Conservation (phyloP, 1,140 invertebrate species). For the Lanistes nyassanus region DNA sequence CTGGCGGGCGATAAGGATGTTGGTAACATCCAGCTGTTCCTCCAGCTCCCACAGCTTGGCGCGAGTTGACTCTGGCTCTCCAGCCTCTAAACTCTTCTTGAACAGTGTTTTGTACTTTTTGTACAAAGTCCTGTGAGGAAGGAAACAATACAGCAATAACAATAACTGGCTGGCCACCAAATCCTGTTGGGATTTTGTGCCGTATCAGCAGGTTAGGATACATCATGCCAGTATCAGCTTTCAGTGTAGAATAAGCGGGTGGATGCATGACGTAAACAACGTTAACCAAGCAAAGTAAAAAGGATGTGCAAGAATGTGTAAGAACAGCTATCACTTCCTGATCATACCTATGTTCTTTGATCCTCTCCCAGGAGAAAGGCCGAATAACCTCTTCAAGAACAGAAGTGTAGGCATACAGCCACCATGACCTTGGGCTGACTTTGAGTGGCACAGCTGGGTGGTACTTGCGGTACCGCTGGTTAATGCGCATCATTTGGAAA, state of each 20-base stretch:
- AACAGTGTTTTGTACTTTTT: conserved; percentile 79
- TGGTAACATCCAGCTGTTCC: conserved; percentile 78
- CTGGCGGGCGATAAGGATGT: conserved; percentile 82
- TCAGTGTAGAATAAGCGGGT: no score
- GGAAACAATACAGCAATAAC: no score
- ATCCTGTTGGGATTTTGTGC: no score
- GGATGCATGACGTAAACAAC: no score
- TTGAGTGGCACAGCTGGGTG: conserved; percentile 66
- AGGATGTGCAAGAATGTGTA: background rate
- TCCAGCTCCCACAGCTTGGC: conserved; percentile 80
- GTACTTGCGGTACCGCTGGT: conserved; percentile 73
- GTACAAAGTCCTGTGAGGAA: conserved; percentile 72
- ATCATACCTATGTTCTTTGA: conserved; percentile 74
- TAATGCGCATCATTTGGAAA: conserved; percentile 76
- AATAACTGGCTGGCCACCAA: no score
- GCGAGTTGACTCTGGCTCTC: conserved; percentile 79
- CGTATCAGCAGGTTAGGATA: no score
- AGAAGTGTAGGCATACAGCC: conserved; percentile 81
- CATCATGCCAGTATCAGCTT: no score
- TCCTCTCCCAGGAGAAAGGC: conserved; percentile 79
- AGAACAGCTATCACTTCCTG: background rate
- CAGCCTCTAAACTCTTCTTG: conserved; percentile 77
- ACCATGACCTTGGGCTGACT: conserved; percentile 73
- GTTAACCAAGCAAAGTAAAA: no score
- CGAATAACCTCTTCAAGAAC: conserved; percentile 78